These are phyloP conservation scores for Hypsibius dujardini DNA, from an alignment of 1,140 invertebrate genomes.

Conservation along the genomic window DNA sequence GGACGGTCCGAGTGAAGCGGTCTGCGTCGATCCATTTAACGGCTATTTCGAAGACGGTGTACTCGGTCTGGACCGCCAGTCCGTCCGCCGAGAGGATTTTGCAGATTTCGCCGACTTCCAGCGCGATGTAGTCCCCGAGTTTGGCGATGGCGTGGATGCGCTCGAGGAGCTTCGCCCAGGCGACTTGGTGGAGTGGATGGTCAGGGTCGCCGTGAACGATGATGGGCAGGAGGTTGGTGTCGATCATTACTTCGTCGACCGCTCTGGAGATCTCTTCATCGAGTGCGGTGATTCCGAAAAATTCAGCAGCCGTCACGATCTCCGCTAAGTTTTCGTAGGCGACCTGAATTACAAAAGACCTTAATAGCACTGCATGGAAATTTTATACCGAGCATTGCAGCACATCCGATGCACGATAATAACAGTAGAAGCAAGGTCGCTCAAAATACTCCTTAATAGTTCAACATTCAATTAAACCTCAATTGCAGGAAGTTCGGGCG, in stretches of 20 bases:
- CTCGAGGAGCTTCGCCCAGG: neutral
- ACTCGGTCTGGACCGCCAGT: neutral
- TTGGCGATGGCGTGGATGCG: neutral
- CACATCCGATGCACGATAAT: too few relatives aligned
- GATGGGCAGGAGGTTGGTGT: neutral
- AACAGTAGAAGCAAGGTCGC: too few relatives aligned
- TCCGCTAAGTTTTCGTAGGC: conserved; percentile 9
- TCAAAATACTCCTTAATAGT: too few relatives aligned
- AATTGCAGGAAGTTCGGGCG: too few relatives aligned
- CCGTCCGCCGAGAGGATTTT: neutral
- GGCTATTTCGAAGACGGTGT: neutral
- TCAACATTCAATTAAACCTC: too few relatives aligned
- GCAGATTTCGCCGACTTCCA: conserved; percentile 6
- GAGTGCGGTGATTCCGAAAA: neutral
- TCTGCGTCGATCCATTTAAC: neutral
- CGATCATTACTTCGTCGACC: neutral
- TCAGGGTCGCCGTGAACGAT: conserved; percentile 8
- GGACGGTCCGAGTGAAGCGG: neutral
- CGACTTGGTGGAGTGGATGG: neutral
- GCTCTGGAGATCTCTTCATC: neutral
- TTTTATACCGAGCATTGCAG: too few relatives aligned
- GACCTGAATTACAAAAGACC: neutral
- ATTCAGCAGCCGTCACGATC: neutral
- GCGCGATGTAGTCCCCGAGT: neutral
- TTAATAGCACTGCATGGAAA: too few relatives aligned